Evolutionary conservation across 2,113 vertebrate genomes (phyloP).

Genomic region (Sebastes fasciatus): DNA sequence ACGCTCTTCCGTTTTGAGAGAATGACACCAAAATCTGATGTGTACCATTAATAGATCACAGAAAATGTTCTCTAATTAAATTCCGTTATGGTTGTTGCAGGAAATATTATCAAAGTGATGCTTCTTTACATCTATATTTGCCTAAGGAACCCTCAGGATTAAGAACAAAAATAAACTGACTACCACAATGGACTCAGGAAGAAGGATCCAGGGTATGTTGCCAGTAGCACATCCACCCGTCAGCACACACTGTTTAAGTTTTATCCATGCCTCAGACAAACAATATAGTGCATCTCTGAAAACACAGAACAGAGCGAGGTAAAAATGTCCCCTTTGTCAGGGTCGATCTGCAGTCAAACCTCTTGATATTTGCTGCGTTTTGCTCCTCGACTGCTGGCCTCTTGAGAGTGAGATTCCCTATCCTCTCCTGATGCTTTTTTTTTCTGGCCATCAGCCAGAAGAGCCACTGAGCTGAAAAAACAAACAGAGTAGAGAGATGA

Average conservation of each 20-base stretch:
- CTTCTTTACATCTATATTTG: background rate
- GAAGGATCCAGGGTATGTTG: background rate
- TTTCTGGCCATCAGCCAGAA: conserved; percentile 37
- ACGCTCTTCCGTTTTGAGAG: background rate
- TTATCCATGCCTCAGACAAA: background rate
- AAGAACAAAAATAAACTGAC: background rate
- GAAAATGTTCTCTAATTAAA: background rate
- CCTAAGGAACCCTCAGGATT: background rate
- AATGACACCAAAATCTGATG: background rate
- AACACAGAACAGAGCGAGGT: background rate
- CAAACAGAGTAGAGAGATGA: conserved; percentile 34
- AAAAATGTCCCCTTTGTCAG: conserved; percentile 4
- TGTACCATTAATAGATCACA: background rate
- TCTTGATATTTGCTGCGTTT: conserved; percentile 36
- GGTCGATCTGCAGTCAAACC: conserved; percentile 27
- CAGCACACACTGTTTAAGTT: background rate
- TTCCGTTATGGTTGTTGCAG: background rate
- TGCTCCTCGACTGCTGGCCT: conserved; percentile 3
- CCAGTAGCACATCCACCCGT: background rate
- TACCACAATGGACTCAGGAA: background rate
- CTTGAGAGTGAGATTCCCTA: conserved; percentile 11
- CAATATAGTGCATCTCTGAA: background rate
- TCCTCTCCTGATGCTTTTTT: conserved; percentile 1
- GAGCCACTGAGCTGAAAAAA: conserved; percentile 24
- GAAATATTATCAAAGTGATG: background rate